phyloP scores from a whole-genome alignment of 2,888 invertebrate genomes.

The Ceramica pisi region DNA sequence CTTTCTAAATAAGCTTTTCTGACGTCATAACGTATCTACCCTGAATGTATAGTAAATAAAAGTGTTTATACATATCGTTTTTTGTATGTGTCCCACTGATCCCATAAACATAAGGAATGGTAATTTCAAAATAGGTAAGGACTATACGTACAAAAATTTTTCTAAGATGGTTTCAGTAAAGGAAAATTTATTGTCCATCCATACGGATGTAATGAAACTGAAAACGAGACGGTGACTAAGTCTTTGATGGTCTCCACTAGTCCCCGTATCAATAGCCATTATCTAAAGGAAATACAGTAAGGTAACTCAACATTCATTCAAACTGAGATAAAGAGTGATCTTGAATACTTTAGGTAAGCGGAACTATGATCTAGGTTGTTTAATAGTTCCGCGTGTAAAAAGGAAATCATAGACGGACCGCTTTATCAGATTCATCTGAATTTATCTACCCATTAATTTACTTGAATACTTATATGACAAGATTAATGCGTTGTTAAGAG shows the following conservation, averaged over 20 bases:
- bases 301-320: slow-evolving; percentile 3
- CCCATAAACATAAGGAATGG: background rate
- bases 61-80: background rate
- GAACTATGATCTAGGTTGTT: slow-evolving; percentile 53
- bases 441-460: slow-evolving; percentile 41
- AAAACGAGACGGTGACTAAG: background rate
- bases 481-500: slow-evolving; percentile 33
- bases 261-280: background rate
- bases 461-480: slow-evolving; percentile 23
- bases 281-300: background rate
- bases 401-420: slow-evolving; percentile 56
- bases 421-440: slow-evolving; percentile 32
- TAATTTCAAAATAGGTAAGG: too few relatives aligned
- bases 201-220: background rate
- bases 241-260: too few relatives aligned
- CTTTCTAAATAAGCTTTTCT: slow-evolving; percentile 14
- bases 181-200: background rate
- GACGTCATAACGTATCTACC: background rate
- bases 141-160: background rate
- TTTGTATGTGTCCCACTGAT: background rate
- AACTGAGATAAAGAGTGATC: slow-evolving; percentile 27
- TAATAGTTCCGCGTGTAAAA: slow-evolving; percentile 55
- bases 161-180: background rate
- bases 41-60: background rate
- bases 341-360: slow-evolving; percentile 51